These are phyloP conservation scores for Eledona agricola DNA, from an alignment of 2,888 invertebrate species.

Conservation along the genomic window DNA sequence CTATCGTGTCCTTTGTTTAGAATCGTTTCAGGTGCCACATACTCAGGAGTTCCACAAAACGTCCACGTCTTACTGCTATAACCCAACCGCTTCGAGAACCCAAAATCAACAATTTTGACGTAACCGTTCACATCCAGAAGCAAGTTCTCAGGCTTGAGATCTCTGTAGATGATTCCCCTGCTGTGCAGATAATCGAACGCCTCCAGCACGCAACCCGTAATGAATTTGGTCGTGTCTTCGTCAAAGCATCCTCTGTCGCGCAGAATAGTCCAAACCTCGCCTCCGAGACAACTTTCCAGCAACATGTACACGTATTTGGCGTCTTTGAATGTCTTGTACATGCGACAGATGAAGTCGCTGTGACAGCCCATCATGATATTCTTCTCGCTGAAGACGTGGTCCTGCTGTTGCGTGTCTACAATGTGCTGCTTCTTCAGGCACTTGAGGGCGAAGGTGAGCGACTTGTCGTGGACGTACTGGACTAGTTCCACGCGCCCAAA, in stretches of 20 bases:
- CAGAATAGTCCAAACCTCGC: constrained; percentile 77
- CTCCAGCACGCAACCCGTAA: constrained; percentile 74
- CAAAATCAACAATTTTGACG: constrained; percentile 75
- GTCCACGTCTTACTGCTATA: constrained; percentile 77
- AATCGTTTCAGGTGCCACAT: constrained; percentile 71
- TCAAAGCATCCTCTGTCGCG: constrained; percentile 73
- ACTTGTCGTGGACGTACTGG: constrained; percentile 60
- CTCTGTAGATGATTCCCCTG: constrained; percentile 69
- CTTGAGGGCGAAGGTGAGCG: constrained; percentile 72
- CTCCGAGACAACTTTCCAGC: constrained; percentile 76
- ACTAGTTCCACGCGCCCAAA: constrained; percentile 76
- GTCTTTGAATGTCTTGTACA: constrained; percentile 74
- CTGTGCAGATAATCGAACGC: constrained; percentile 75
- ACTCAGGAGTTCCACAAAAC: constrained; percentile 77
- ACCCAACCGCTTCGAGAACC: constrained; percentile 73
- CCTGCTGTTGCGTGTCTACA: constrained; percentile 77
- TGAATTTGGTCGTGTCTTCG: constrained; percentile 72
- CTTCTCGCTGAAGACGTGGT: constrained; percentile 76
- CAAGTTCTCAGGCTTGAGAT: constrained; percentile 78
- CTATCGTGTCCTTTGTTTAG: constrained; percentile 77
- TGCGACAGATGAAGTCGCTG: constrained; percentile 76
- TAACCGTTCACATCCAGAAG: constrained; percentile 70
- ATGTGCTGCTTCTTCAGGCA: constrained; percentile 78
- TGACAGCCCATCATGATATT: constrained; percentile 74
- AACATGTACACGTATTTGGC: constrained; percentile 77